Evolutionary conservation across 2,113 vertebrate genomes (phyloP).

Genomic region (Crotalus horridus): DNA sequence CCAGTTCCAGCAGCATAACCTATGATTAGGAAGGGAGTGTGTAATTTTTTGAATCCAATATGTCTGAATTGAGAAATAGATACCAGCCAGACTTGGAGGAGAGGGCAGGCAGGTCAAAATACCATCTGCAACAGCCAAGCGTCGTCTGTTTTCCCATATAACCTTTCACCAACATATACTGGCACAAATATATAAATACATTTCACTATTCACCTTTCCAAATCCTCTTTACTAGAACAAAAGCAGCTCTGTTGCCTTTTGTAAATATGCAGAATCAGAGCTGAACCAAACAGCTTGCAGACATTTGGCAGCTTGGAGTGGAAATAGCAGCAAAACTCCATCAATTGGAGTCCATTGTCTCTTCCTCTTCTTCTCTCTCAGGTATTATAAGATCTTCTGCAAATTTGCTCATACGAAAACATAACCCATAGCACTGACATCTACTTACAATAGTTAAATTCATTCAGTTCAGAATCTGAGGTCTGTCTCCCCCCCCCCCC

Average conservation of each 20-base stretch:
- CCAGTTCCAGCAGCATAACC: neutral
- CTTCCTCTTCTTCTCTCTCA: neutral
- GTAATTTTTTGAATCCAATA: neutral
- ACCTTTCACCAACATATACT: neutral
- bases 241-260: neutral
- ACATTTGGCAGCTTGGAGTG: neutral
- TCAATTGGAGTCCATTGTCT: neutral
- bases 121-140: neutral
- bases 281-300: neutral
- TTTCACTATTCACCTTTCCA: neutral
- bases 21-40: neutral
- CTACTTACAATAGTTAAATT: neutral
- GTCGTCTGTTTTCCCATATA: neutral
- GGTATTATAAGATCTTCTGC: neutral
- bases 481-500: too few species aligned
- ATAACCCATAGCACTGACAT: neutral
- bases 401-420: neutral
- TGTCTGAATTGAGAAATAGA: neutral
- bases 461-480: neutral
- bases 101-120: neutral
- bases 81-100: neutral
- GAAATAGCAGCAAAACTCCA: neutral
- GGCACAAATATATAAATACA: neutral
- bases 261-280: slow-evolving; percentile 1
- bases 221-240: neutral